A percentile compares a stretch with the other conserved stretches of the same genome.
Conservation (phyloP, 2,113 vertebrate species). For the Tamias sibiricus region DNA sequence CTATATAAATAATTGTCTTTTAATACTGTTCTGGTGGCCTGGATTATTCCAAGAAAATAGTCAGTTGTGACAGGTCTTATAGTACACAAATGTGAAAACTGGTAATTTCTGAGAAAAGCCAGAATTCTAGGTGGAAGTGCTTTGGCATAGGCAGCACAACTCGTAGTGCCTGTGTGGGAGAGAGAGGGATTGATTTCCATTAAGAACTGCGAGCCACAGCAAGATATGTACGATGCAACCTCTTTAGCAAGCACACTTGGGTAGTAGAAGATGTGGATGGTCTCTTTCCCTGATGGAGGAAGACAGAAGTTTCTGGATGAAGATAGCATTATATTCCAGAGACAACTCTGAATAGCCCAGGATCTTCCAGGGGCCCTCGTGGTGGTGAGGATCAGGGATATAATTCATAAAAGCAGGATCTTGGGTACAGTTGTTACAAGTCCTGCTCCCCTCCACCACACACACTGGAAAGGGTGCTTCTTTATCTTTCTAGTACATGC, state of each 20-base stretch:
- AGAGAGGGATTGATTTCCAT: not conserved
- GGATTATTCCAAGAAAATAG: not conserved
- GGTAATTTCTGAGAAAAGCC: not conserved
- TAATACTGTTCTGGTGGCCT: not conserved
- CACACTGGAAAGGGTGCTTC: not conserved
- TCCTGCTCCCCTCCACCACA: not conserved
- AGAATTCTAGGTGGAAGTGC: not conserved
- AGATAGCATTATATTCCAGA: too few relatives aligned
- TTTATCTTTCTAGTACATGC: not conserved
- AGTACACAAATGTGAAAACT: not conserved
- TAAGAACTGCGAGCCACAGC: not conserved
- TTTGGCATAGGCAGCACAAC: not conserved
- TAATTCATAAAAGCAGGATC: not conserved
- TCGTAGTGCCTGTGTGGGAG: not conserved
- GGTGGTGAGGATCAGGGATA: not conserved
- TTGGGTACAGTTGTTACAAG: not conserved
- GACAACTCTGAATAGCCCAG: not conserved
- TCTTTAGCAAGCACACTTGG: not conserved
- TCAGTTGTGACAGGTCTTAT: not conserved
- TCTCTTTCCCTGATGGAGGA: not conserved
- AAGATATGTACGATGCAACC: fast-evolving
- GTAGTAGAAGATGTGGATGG: not conserved
- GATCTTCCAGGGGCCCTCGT: not conserved
- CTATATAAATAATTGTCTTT: not conserved
- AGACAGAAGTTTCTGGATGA: slow-evolving; percentile 9